Base-by-base conservation (phyloP, 2,113 vertebrate genomes). In the Crypturellus undulatus region DNA sequence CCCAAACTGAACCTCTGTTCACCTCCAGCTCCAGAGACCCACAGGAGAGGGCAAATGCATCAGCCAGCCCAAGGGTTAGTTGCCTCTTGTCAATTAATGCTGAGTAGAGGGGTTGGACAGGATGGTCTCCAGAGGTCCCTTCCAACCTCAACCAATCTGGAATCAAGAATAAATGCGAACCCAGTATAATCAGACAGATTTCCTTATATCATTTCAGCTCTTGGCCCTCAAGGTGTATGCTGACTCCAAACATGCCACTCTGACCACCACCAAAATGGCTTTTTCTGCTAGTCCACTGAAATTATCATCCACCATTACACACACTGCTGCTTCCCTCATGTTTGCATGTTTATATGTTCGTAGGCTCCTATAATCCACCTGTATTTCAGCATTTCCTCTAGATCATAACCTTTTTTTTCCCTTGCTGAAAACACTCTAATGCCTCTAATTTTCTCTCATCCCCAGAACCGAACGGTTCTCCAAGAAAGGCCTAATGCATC, bases 401-500 rank as follows among this genome's bases (percentile, higher is more conserved):
- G 6, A 90, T 7, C 79, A 92, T 4, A 62, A 30, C 67, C 62
- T 6, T 65, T 69, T 49, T 38, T 52, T 67, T 69, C 28, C 68
- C 68, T 79, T 58, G 30, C 67, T 89, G 83, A 81, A 92, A 84
- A 52, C 70, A 84, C 63, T 47, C 40, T 90, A 84, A 90, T 90
- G 79, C 79, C 63, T 93, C 67, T 40, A 73, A 25, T 69, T 89
- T 58, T 81, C 62, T 81, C 79, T 72, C 60, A 72, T 82, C n/a
- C 2, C 3, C 59, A 54, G 62, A 84, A 45, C 43, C 1, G 38
- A 95, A 89, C 4, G 40, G 79, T 67, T 87, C 83, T 84, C 67
- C 80, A 87, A 71, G 77, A 76, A 38, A 93, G 25, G 17, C 34
- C 84, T 96, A 92, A 96, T 93, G 82, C 72, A 71, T 89, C 77